Evolutionary conservation across 1,140 invertebrate genomes (phyloP).

Genomic region (Drosophila pallidifrons): DNA sequence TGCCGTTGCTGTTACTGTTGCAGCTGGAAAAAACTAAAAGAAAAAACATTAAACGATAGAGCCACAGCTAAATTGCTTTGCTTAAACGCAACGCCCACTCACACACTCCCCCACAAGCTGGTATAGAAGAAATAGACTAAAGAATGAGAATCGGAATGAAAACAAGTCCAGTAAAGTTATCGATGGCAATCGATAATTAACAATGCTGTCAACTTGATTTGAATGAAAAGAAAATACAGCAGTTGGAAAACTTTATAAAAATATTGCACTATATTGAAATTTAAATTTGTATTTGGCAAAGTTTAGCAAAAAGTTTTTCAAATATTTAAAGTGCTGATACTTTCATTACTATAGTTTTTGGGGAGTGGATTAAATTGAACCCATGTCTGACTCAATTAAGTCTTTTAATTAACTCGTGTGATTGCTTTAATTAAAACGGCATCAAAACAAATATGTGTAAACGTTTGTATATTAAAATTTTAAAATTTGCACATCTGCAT

Average conservation of each 20-base stretch:
- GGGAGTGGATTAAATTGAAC: not conserved
- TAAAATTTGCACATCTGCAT: not conserved
- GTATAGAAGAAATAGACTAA: not conserved
- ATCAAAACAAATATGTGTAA: not conserved
- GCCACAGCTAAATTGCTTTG: constrained; percentile 28
- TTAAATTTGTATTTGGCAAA: too few species aligned
- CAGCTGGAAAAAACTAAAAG: constrained; percentile 5
- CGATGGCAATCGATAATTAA: constrained; percentile 20
- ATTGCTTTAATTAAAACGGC: not conserved
- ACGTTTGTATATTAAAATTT: not conserved
- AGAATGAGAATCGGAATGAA: not conserved
- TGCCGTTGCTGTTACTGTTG: not conserved
- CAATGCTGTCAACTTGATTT: constrained; percentile 2
- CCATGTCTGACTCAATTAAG: not conserved
- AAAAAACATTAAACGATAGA: constrained; percentile 19
- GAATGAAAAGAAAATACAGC: constrained; percentile 3
- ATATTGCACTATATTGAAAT: not conserved
- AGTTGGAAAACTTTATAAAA: not conserved
- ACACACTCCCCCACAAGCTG: not conserved
- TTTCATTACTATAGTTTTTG: not conserved
- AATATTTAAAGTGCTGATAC: too few species aligned
- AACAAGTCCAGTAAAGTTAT: constrained; percentile 3
- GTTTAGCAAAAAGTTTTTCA: too few species aligned
- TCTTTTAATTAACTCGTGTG: not conserved
- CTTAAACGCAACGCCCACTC: not conserved